Evolutionary conservation across 1,140 invertebrate species (phyloP).

Genomic region (Bathynomus jamesi): DNA sequence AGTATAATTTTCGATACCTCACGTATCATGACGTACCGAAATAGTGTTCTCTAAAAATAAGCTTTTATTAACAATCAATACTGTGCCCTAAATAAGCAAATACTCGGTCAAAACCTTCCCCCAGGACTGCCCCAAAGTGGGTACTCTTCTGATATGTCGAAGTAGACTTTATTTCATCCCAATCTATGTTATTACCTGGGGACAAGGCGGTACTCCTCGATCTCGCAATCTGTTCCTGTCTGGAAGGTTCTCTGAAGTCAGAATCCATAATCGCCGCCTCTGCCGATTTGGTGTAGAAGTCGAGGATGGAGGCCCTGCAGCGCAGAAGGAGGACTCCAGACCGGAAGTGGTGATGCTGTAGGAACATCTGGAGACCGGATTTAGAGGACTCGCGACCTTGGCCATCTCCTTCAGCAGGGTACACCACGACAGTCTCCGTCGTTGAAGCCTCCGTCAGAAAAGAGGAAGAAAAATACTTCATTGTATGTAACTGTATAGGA

Average conservation of each 20-base stretch:
- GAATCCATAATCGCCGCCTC: not conserved
- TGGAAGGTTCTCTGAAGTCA: not conserved
- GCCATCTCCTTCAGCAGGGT: conserved; percentile 9
- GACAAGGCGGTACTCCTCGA: not conserved
- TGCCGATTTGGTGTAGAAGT: not conserved
- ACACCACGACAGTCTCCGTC: conserved; percentile 17
- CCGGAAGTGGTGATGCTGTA: conserved; percentile 12
- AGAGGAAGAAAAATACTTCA: no score
- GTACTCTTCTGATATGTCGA: no score
- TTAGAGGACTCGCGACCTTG: conserved; percentile 7
- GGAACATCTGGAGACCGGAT: conserved; percentile 26
- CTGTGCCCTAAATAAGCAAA: no score
- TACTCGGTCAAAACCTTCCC: no score
- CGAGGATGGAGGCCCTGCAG: not conserved
- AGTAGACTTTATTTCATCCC: no score
- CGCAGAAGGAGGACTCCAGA: not conserved
- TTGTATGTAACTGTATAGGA: no score
- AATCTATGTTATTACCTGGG: no score
- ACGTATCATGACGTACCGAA: no score
- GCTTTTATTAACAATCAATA: no score
- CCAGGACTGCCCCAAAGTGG: no score
- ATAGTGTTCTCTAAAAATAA: no score
- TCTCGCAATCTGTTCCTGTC: not conserved
- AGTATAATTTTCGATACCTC: no score
- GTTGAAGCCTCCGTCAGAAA: not conserved